Evolutionary conservation across 2,888 invertebrate species (phyloP).

Genomic region (Caenorhabditis afra): DNA sequence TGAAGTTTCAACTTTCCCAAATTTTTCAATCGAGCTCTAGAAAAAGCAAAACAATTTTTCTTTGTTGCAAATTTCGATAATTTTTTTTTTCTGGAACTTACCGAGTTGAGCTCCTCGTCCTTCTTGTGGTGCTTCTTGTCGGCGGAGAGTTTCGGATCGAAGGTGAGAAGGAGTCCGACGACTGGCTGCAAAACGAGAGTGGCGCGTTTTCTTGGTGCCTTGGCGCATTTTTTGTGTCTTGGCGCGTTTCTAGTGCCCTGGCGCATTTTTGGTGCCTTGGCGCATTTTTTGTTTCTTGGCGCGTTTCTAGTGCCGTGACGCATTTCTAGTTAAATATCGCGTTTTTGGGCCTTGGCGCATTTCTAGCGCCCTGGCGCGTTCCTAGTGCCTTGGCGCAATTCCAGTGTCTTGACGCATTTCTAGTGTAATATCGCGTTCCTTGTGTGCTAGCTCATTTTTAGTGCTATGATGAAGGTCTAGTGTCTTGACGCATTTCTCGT

Average conservation of each 20-base stretch:
- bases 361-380: not conserved
- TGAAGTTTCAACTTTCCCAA: not conserved
- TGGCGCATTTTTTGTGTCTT: not conserved
- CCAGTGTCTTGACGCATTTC: conserved; percentile 15
- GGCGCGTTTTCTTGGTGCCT: conserved; percentile 19
- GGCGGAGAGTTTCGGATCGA: conserved; percentile 62
- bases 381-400: not conserved
- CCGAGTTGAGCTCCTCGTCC: conserved; percentile 45
- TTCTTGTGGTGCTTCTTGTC: conserved; percentile 57
- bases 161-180: conserved; percentile 67
- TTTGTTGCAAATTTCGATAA: too few relatives aligned
- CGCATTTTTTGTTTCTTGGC: not conserved
- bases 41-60: not conserved
- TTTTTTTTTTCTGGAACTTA: not conserved
- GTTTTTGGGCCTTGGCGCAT: too few relatives aligned
- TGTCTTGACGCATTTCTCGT: too few relatives aligned
- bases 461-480: not conserved
- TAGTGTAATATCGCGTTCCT: conserved; percentile 16
- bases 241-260: conserved; percentile 19
- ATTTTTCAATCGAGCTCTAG: not conserved
- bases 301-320: conserved; percentile 5
- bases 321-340: not conserved
- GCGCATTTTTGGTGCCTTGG: conserved; percentile 23
- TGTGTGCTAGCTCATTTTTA: conserved; percentile 19
- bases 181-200: conserved; percentile 51